Percentiles rank a stretch among this genome's conserved stretches.
These are phyloP conservation scores for Andrena cerasifolii DNA, from an alignment of 1,140 invertebrate species.

Conservation along the genomic window DNA sequence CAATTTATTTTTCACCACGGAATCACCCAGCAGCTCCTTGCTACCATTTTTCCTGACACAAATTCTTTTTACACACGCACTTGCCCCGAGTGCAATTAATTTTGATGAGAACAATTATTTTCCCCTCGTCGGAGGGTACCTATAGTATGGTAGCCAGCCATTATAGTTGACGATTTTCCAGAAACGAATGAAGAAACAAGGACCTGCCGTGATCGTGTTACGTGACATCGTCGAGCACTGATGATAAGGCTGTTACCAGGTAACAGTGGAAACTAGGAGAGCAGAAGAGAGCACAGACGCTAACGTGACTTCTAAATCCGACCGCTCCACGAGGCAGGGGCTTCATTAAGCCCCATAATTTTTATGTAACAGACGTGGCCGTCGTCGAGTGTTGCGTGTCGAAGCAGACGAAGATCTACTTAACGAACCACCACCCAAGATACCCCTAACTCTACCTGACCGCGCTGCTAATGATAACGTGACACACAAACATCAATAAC, in stretches of 20 bases:
- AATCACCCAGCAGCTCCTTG: no score
- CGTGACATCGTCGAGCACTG: constrained; percentile 34
- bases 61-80: no score
- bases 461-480: neutral
- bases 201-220: constrained; percentile 18
- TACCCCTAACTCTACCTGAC: neutral
- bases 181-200: neutral
- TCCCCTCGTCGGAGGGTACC: no score
- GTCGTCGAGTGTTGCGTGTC: constrained; percentile 60
- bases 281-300: constrained; percentile 28
- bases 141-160: no score
- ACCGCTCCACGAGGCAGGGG: constrained; percentile 54
- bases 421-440: constrained; percentile 9
- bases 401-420: constrained; percentile 12
- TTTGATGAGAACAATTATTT: no score
- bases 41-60: no score
- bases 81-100: no score
- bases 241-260: constrained; percentile 45
- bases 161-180: no score
- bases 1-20: no score
- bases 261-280: constrained; percentile 14
- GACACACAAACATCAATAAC: neutral
- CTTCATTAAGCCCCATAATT: constrained; percentile 74
- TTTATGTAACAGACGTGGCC: constrained; percentile 71
- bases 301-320: constrained; percentile 61